These are phyloP conservation scores for Gallinago media DNA, from an alignment of 2,113 vertebrate genomes.

Conservation along the genomic window DNA sequence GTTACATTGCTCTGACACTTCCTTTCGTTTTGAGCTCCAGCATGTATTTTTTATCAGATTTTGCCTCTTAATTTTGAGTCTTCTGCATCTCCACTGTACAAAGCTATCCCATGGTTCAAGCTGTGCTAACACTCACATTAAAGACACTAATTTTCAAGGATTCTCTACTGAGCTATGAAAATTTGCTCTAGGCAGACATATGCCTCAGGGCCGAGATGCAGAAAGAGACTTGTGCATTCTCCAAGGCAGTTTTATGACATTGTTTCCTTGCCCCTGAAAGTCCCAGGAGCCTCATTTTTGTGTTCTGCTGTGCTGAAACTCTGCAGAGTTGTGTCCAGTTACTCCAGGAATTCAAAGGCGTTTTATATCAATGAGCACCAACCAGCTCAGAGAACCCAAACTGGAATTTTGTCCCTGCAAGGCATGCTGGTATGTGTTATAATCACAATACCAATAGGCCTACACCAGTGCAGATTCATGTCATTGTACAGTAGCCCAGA, in stretches of 20 bases:
- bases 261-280: not conserved
- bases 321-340: not conserved
- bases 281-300: not conserved
- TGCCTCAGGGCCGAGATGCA: not conserved
- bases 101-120: not conserved
- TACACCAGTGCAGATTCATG: not conserved
- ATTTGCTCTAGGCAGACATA: not conserved
- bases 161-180: slow-evolving; percentile 13
- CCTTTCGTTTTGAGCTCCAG: not conserved
- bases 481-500: not conserved
- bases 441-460: not conserved
- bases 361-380: not conserved
- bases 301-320: not conserved
- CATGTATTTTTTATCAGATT: slow-evolving; percentile 35
- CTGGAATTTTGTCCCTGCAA: not conserved
- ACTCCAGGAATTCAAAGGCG: not conserved
- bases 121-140: not conserved
- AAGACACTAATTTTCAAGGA: not conserved
- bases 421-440: rapidly evolving
- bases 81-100: not conserved
- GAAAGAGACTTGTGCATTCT: not conserved
- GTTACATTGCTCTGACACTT: not conserved
- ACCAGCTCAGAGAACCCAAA: not conserved
- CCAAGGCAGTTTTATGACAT: not conserved
- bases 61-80: slow-evolving; percentile 7